phyloP scores from a whole-genome alignment of 1,140 invertebrate species.

The Bilobella aurantiaca region DNA sequence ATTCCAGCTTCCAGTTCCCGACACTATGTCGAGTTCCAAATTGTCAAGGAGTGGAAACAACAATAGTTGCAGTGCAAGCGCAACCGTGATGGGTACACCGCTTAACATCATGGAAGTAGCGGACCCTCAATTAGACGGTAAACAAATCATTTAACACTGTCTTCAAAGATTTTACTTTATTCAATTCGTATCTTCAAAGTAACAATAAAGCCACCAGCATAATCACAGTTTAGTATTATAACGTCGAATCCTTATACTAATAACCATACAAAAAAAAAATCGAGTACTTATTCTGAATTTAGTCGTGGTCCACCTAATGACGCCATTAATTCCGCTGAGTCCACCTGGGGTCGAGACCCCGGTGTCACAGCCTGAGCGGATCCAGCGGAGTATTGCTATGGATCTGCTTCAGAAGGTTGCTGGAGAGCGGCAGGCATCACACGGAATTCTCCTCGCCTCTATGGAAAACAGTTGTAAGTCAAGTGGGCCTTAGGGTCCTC shows the following conservation, averaged over 20 bases:
- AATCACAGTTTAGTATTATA: no score
- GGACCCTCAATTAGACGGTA: slow-evolving; percentile 65
- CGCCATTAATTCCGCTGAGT: slow-evolving; percentile 65
- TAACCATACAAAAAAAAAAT: slow-evolving; percentile 12
- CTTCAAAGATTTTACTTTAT: no score
- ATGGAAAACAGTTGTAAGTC: slow-evolving; percentile 69
- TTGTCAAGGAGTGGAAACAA: slow-evolving; percentile 42
- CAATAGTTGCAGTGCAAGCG: not conserved
- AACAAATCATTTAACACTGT: not conserved
- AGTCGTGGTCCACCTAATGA: slow-evolving; percentile 76
- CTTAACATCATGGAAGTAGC: slow-evolving; percentile 70
- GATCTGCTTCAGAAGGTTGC: slow-evolving; percentile 64
- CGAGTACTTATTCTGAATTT: not conserved
- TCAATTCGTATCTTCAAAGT: no score
- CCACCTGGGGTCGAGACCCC: slow-evolving; percentile 66
- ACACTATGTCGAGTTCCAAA: not conserved
- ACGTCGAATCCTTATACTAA: no score
- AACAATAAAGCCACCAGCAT: no score
- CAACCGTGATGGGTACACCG: slow-evolving; percentile 16
- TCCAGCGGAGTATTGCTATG: slow-evolving; percentile 63
- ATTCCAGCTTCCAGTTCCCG: slow-evolving; percentile 38
- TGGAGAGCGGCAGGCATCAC: slow-evolving; percentile 56
- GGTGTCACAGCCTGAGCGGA: slow-evolving; percentile 58
- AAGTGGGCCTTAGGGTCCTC: not conserved
- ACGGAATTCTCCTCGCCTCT: slow-evolving; percentile 72